Percentiles rank a stretch among this genome's conserved stretches.
phyloP scores from a whole-genome alignment of 2,888 invertebrate genomes.

The Pyrrhosoma nymphula region DNA sequence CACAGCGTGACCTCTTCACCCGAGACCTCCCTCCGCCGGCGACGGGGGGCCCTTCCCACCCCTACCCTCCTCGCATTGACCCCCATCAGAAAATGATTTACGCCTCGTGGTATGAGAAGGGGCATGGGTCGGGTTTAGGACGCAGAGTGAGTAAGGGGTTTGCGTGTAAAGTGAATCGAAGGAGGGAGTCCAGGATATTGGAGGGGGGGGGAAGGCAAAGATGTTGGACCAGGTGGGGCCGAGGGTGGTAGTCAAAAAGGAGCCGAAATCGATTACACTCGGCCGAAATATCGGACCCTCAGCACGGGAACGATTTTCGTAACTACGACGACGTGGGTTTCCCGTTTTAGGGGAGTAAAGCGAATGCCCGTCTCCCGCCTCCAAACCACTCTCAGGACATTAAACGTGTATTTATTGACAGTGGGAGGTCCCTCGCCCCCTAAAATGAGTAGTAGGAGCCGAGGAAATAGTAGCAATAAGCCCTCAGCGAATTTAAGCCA shows the following conservation, averaged over 20 bases:
- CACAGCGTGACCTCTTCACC: background rate
- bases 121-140: background rate
- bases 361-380: background rate
- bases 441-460: background rate
- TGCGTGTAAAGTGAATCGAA: background rate
- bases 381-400: background rate
- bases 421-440: background rate
- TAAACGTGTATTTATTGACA: background rate
- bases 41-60: background rate
- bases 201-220: background rate
- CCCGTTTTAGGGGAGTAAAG: background rate
- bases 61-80: background rate
- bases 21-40: background rate
- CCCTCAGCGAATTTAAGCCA: too few species aligned
- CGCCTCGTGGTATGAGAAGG: background rate
- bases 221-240: background rate
- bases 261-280: conserved; percentile 40
- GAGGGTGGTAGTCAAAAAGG: background rate
- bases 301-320: background rate
- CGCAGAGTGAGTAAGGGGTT: background rate
- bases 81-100: conserved; percentile 45
- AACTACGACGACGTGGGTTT: background rate
- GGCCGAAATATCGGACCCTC: background rate
- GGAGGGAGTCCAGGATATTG: background rate
- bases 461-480: background rate